These are phyloP conservation scores for Campylomormyrus numenius DNA, from an alignment of 2,113 vertebrate genomes.

Conservation along the genomic window DNA sequence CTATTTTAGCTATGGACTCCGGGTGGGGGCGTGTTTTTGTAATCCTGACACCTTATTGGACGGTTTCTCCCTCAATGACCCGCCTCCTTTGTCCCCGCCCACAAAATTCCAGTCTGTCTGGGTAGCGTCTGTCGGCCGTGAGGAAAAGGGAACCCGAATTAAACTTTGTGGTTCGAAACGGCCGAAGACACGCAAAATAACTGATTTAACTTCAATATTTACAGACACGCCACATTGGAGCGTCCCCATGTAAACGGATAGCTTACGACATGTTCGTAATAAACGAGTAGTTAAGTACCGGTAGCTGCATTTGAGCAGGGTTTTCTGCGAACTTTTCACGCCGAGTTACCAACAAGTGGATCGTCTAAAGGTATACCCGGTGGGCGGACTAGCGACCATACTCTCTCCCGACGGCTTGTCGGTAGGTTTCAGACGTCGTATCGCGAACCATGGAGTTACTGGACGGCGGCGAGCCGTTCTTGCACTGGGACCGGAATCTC, in stretches of 20 bases:
- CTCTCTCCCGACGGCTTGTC: background rate
- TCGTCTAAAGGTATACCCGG: no score
- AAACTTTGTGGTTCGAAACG: background rate
- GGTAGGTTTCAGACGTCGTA: background rate
- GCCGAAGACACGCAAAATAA: background rate
- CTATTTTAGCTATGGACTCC: background rate
- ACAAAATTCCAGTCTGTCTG: slow-evolving; percentile 38
- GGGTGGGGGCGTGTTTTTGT: background rate
- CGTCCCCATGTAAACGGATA: background rate
- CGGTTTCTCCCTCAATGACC: background rate
- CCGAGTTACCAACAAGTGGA: background rate
- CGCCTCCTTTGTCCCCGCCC: slow-evolving; percentile 30
- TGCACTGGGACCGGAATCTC: slow-evolving; percentile 87
- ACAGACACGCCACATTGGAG: background rate
- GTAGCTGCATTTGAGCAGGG: background rate
- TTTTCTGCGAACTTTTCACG: slow-evolving; percentile 12
- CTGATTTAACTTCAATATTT: background rate
- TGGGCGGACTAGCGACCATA: background rate
- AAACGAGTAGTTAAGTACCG: background rate
- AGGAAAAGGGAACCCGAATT: background rate
- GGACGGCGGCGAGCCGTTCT: slow-evolving; percentile 70
- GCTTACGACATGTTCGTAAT: background rate
- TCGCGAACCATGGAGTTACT: slow-evolving; percentile 74
- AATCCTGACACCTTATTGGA: background rate
- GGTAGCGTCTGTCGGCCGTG: slow-evolving; percentile 8